These are phyloP conservation scores for Alviniconcha marisindica DNA, from an alignment of 1,140 invertebrate genomes.

Conservation along the genomic window DNA sequence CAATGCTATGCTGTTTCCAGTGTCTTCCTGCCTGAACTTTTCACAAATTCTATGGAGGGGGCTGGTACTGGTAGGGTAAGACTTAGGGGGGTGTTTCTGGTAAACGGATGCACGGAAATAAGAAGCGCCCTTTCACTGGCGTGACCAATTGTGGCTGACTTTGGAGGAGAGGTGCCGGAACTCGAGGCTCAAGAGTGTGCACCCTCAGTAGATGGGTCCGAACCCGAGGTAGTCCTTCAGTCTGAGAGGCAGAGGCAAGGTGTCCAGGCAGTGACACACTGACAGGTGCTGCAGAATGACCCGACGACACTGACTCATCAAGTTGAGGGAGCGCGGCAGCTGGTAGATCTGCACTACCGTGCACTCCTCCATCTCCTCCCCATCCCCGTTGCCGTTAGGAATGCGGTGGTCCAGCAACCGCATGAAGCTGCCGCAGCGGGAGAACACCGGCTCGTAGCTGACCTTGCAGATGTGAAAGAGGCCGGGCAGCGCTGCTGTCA, in stretches of 20 bases:
- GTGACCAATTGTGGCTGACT: no score
- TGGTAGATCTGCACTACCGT: constrained; percentile 49
- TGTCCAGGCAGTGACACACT: constrained; percentile 18
- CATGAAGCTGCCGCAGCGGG: constrained; percentile 56
- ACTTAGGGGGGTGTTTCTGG: no score
- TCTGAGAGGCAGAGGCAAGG: constrained; percentile 44
- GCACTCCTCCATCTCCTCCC: constrained; percentile 25
- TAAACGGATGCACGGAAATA: no score
- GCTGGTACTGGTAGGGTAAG: no score
- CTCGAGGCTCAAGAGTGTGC: neutral
- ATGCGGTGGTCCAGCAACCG: constrained; percentile 43
- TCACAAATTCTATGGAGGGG: no score
- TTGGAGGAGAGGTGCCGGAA: no score
- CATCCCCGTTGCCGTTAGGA: neutral
- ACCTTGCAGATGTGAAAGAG: constrained; percentile 48
- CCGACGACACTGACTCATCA: constrained; percentile 52
- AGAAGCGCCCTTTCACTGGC: no score
- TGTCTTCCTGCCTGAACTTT: no score
- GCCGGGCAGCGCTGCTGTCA: constrained; percentile 44
- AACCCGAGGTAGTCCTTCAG: constrained; percentile 49
- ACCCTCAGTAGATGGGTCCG: constrained; percentile 39
- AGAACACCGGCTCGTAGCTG: constrained; percentile 53
- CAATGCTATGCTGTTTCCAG: no score
- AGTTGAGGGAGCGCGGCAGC: constrained; percentile 44
- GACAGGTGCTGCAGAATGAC: constrained; percentile 43